Evolutionary conservation across 1,140 invertebrate genomes (phyloP).

Genomic region (Drosophila ogumai): DNA sequence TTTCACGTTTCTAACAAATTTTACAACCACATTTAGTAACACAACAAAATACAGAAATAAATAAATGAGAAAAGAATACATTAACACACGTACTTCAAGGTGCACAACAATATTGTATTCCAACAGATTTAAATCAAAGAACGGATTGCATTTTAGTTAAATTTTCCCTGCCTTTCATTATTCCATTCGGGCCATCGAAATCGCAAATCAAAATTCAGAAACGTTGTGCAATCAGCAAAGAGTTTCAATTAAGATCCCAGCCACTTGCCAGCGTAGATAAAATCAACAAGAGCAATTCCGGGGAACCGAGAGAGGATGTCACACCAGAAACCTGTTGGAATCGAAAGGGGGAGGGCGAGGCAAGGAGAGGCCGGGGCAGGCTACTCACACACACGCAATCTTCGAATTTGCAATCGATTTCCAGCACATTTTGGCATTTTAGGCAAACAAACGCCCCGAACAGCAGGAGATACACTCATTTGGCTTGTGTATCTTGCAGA

Average conservation of each 20-base stretch:
- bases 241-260: conserved; percentile 33
- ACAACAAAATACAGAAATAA: background rate
- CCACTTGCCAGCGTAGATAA: conserved; percentile 29
- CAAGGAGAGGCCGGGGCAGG: background rate
- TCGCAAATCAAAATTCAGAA: conserved; percentile 30
- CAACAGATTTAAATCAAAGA: background rate
- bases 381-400: conserved; percentile 7
- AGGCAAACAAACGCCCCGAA: conserved; percentile 21
- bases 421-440: conserved; percentile 49
- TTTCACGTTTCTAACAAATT: background rate
- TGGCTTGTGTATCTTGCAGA: conserved; percentile 36
- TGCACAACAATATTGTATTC: background rate
- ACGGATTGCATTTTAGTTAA: conserved; percentile 3
- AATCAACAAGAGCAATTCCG: conserved; percentile 23
- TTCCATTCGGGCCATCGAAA: conserved; percentile 6
- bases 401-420: conserved; percentile 49
- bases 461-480: conserved; percentile 31
- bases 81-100: background rate
- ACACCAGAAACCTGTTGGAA: conserved; percentile 40
- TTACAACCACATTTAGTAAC: background rate
- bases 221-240: conserved; percentile 19
- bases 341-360: background rate
- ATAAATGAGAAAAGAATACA: background rate
- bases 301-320: conserved; percentile 20
- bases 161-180: background rate